A percentile compares a stretch with the other conserved stretches of the same genome.
Evolutionary conservation across 2,797 vertebrate species (phyloP).

Genomic region (Syndactyla subalaris): DNA sequence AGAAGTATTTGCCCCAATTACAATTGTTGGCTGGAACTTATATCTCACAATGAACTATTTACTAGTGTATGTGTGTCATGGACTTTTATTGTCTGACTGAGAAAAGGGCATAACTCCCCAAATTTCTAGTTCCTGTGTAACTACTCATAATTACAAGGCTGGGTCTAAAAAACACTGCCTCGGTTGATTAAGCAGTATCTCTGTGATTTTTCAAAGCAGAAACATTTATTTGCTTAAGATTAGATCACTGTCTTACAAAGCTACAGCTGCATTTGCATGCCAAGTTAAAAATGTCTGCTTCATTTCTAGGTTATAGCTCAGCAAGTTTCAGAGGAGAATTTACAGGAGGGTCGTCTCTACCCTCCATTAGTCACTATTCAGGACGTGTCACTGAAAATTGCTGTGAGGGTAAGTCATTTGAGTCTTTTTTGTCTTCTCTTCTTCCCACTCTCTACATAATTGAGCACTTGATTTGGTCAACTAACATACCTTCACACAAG

Average conservation of each 20-base stretch:
- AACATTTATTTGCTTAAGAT: neutral
- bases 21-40: neutral
- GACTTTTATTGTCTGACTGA: neutral
- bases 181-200: neutral
- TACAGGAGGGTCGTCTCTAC: slow-evolving; percentile 92
- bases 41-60: neutral
- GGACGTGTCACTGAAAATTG: slow-evolving; percentile 89
- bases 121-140: neutral
- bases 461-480: neutral
- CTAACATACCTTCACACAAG: neutral
- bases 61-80: neutral
- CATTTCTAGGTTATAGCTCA: slow-evolving; percentile 86
- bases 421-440: neutral
- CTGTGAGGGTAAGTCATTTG: slow-evolving; percentile 83
- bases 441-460: neutral
- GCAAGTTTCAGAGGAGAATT: slow-evolving; percentile 88
- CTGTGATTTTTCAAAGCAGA: neutral
- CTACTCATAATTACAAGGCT: neutral
- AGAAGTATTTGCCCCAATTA: neutral
- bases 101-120: neutral
- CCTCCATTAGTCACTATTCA: slow-evolving; percentile 89
- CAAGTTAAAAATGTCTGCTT: neutral
- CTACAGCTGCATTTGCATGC: neutral
- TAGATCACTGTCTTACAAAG: neutral
- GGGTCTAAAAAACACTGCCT: neutral